Evolutionary conservation across 2,113 vertebrate species (phyloP).

Genomic region (Clinocottus analis): DNA sequence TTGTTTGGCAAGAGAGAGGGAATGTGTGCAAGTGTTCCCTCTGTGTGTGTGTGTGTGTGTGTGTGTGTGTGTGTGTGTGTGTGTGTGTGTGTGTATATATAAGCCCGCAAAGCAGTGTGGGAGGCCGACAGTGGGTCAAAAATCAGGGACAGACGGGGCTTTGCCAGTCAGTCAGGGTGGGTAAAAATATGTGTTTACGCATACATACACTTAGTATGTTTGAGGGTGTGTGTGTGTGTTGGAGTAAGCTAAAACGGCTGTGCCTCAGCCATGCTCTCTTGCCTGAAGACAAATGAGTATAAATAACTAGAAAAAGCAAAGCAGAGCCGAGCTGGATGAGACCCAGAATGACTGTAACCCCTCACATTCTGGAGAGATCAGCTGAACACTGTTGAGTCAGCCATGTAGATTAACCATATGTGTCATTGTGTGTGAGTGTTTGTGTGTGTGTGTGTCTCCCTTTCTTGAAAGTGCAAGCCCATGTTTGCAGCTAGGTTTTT

Average conservation of each 20-base stretch:
- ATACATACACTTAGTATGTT: conserved; percentile 16
- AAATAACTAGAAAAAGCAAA: conserved; percentile 76
- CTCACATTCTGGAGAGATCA: conserved; percentile 56
- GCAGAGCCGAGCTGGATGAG: conserved; percentile 60
- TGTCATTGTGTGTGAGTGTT: conserved; percentile 35
- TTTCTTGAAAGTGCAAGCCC: conserved; percentile 38
- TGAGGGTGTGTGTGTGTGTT: conserved; percentile 23
- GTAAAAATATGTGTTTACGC: conserved; percentile 51
- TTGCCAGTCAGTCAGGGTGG: conserved; percentile 55
- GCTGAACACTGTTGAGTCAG: conserved; percentile 67
- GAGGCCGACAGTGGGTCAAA: conserved; percentile 51
- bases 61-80: conserved; percentile 8
- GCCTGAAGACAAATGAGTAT: conserved; percentile 80
- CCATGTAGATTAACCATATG: conserved; percentile 60
- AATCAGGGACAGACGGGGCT: conserved; percentile 58
- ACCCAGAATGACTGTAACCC: conserved; percentile 71
- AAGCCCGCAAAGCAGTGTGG: conserved; percentile 24
- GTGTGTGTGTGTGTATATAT: conserved; percentile 24
- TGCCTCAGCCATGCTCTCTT: conserved; percentile 56
- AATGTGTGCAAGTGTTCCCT: conserved; percentile 11
- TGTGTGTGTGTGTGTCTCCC: conserved; percentile 15
- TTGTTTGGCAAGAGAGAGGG: conserved; percentile 22
- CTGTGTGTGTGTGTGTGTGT: neutral
- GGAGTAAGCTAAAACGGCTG: conserved; percentile 55
- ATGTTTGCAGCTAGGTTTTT: conserved; percentile 37